phyloP scores from a whole-genome alignment of 2,113 vertebrate species.

The Paramormyrops kingsleyae region DNA sequence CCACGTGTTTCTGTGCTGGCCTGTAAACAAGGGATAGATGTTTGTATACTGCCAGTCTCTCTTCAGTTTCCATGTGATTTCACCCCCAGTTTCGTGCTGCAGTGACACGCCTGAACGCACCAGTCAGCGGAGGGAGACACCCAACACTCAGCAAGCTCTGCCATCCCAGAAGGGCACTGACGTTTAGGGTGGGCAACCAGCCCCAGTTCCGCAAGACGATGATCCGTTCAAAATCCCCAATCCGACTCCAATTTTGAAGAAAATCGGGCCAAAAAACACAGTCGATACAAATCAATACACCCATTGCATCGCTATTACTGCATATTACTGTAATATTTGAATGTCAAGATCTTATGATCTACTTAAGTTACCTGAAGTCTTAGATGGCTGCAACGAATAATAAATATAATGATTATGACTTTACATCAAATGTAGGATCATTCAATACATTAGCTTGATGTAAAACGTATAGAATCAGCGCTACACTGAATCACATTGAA shows the following conservation, averaged over 20 bases:
- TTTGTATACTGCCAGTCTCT: neutral
- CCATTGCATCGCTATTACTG: neutral
- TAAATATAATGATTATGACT: neutral
- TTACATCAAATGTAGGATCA: neutral
- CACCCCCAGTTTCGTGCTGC: neutral
- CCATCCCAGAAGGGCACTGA: neutral
- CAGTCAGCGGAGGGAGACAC: neutral
- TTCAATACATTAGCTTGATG: neutral
- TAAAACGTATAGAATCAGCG: neutral
- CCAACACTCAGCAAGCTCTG: neutral
- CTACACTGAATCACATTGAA: neutral
- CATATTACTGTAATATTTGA: neutral
- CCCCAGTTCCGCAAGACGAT: neutral
- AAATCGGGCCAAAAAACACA: neutral
- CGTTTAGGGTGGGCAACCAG: neutral
- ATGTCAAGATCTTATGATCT: neutral
- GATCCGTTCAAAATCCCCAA: neutral
- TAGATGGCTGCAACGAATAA: neutral
- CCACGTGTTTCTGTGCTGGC: neutral
- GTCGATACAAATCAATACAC: neutral
- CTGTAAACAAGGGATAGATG: neutral
- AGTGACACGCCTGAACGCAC: neutral
- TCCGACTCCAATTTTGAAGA: neutral
- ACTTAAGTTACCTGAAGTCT: neutral
- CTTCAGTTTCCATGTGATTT: neutral